Base-by-base conservation (phyloP, 2,797 vertebrate species). In the Clarias laeviceps region DNA sequence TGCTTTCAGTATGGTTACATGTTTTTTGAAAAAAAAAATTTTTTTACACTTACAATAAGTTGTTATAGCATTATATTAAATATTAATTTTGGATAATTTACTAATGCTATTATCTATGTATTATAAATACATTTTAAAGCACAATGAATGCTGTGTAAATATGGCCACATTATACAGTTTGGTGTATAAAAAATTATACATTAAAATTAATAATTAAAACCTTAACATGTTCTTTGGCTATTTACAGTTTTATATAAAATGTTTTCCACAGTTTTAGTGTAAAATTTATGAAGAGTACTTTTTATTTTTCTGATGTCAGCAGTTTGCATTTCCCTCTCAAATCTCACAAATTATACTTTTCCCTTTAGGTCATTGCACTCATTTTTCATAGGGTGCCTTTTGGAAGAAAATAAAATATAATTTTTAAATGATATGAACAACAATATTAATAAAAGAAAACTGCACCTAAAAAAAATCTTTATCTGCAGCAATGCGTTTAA, bases 281-380 rank as follows among this genome's bases (percentile, higher is more conserved):
- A 17, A 54, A 73, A 50, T 73, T 15, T 14, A 73, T 50, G 12
- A 40, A 40, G 1, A 24, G 40, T 70, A 4, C 22, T 50, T 73
- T 73, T n/a, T n/a, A 50, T 45, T 45, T 27, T n/a, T 24, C 45
- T 24, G 37, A 50, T n/a, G 11, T n/a, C 22, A 73, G 40, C 22
- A 50, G n/a, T n/a, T 76, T 56, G 50, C 50, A 29, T 76, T 76
- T 27, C 45, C 27, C 72, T 74, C n/a, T 54, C 45, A 56, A 72
- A 45, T 72, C 0, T 0, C 4, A n/a, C 0, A n/a, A 5, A 4
- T 11, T 69, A 9, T 37, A 20, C 17, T 20, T 69, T 69, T 20
- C 11, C 5, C 66, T 69, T 69, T 1, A 22, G 18, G 0, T 20
- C 34, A 40, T 24, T 70, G 34, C 18, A 69, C 17, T 37, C 32